Percentiles rank a stretch among this genome's conserved stretches.
Evolutionary conservation across 2,888 invertebrate genomes (phyloP).

Genomic region (Chironomus riparius): DNA sequence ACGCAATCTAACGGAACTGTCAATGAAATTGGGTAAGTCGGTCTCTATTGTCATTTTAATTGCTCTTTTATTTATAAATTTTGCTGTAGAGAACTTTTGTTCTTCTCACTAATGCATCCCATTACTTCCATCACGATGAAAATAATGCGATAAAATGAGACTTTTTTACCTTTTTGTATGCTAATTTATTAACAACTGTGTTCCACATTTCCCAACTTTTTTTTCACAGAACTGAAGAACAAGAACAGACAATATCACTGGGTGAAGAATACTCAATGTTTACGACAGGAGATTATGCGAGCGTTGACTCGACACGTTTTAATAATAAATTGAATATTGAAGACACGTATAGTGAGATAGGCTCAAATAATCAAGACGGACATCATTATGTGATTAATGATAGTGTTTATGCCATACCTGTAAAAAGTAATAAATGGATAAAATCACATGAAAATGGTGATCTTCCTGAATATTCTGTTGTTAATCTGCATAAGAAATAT

Average conservation of each 20-base stretch:
- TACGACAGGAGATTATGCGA: neutral
- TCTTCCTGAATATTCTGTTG: conserved; percentile 35
- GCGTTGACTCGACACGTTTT: conserved; percentile 19
- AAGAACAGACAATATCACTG: neutral
- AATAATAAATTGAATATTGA: conserved; percentile 20
- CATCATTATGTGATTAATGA: neutral
- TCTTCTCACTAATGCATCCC: neutral
- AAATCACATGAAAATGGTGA: conserved; percentile 28
- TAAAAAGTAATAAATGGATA: neutral
- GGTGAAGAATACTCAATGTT: conserved; percentile 18
- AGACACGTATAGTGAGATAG: conserved; percentile 4
- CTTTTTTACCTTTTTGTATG: neutral
- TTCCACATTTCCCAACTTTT: neutral
- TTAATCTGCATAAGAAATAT: conserved; percentile 36
- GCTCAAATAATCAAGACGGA: neutral
- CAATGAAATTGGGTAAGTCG: conserved; percentile 23
- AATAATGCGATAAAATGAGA: neutral
- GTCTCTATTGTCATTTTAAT: conserved; percentile 5
- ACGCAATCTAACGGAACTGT: conserved; percentile 10
- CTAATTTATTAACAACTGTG: neutral
- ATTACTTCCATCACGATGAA: neutral
- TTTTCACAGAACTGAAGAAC: conserved; percentile 19
- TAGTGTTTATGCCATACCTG: neutral
- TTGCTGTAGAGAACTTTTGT: neutral
- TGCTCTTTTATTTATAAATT: neutral